phyloP scores from a whole-genome alignment of 2,797 vertebrate genomes.

The Odontamblyopus rebecca region DNA sequence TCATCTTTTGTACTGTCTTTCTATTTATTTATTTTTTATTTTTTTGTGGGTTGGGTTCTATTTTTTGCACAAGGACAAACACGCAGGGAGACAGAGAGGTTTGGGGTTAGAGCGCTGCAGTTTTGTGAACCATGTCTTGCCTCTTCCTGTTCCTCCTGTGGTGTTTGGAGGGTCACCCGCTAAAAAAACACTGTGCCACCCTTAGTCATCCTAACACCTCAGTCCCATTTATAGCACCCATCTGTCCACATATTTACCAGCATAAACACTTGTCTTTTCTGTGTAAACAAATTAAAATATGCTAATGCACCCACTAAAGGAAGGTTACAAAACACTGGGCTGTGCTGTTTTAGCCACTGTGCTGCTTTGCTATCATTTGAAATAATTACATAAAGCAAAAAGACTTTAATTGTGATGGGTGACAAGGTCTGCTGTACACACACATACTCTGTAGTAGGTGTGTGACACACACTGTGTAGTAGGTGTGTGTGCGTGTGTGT shows the following conservation, averaged over 20 bases:
- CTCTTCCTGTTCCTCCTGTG: slow-evolving; percentile 65
- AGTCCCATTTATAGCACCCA: slow-evolving; percentile 60
- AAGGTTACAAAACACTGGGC: slow-evolving; percentile 16
- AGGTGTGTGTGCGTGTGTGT: too few species aligned
- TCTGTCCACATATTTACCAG: slow-evolving; percentile 62
- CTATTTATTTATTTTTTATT: slow-evolving; percentile 57
- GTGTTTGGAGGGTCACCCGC: slow-evolving; percentile 66
- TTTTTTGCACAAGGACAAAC: slow-evolving; percentile 72
- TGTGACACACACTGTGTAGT: too few species aligned
- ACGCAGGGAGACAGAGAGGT: slow-evolving; percentile 47
- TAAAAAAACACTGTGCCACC: slow-evolving; percentile 52
- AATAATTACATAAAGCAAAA: slow-evolving; percentile 3
- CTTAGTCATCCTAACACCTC: slow-evolving; percentile 69
- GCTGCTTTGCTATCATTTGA: not conserved
- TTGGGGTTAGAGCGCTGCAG: slow-evolving; percentile 45
- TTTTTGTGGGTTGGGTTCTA: slow-evolving; percentile 34
- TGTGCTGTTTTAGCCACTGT: not conserved
- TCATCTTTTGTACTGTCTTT: slow-evolving; percentile 23
- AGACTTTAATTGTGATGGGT: not conserved
- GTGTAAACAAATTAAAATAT: slow-evolving; percentile 50
- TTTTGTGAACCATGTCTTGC: slow-evolving; percentile 59
- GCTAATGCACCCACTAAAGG: slow-evolving; percentile 21
- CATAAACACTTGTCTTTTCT: slow-evolving; percentile 35
- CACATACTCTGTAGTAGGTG: too few species aligned
- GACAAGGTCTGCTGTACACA: not conserved